phyloP scores from a whole-genome alignment of 2,888 invertebrate genomes.

The Uropetala carovei region DNA sequence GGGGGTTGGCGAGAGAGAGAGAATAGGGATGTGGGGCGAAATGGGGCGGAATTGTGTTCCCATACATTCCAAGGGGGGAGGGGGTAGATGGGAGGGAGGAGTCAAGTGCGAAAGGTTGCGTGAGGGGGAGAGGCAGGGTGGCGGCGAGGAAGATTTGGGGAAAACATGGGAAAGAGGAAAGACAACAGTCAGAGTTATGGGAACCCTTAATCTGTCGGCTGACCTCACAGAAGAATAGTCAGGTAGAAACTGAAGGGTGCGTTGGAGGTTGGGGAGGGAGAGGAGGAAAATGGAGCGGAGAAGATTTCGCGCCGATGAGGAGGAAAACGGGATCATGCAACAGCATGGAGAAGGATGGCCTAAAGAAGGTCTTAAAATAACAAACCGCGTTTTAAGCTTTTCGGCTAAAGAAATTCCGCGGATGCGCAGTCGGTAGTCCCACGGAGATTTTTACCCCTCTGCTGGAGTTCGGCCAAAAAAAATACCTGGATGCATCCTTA shows the following conservation, averaged over 20 bases:
- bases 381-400: conserved; percentile 21
- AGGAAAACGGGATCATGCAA: conserved; percentile 38
- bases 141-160: not conserved
- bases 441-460: not conserved
- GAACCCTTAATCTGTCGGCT: conserved; percentile 29
- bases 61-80: not conserved
- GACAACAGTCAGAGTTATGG: not conserved
- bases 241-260: conserved; percentile 32
- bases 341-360: not conserved
- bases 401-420: conserved; percentile 21
- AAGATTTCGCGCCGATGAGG: not conserved
- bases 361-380: not conserved
- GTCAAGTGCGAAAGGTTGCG: conserved; percentile 11
- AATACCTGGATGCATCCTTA: no score
- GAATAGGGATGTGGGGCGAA: not conserved
- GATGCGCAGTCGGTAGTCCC: not conserved
- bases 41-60: not conserved
- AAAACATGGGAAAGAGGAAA: not conserved
- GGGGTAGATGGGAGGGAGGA: not conserved
- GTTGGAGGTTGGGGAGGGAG: not conserved
- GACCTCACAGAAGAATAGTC: not conserved
- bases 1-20: not conserved
- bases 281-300: not conserved
- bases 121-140: not conserved
- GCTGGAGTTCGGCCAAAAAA: no score